These are phyloP conservation scores for Oligia fasciuncula DNA, from an alignment of 2,888 invertebrate genomes.

Conservation along the genomic window DNA sequence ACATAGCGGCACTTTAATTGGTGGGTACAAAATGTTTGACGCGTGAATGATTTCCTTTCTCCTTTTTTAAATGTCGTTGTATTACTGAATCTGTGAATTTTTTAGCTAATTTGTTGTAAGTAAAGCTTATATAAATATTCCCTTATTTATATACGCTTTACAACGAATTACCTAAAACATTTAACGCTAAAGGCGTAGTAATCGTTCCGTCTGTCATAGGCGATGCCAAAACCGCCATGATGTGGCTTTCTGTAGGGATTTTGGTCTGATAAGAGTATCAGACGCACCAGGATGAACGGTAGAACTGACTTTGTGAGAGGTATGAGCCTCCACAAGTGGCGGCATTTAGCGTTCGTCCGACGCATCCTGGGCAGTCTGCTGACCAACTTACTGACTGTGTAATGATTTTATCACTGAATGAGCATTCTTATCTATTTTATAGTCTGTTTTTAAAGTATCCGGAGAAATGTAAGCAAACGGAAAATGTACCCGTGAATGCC, in stretches of 20 bases:
- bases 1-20: too few species aligned
- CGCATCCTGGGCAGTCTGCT: not conserved
- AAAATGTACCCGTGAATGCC: not conserved
- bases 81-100: not conserved
- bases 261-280: not conserved
- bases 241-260: constrained; percentile 1
- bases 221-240: not conserved
- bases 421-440: not conserved
- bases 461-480: not conserved
- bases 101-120: not conserved
- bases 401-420: not conserved
- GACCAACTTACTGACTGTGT: not conserved
- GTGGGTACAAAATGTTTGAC: not conserved
- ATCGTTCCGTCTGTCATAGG: not conserved
- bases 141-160: not conserved
- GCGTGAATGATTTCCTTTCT: constrained; percentile 21
- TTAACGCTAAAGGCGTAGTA: not conserved
- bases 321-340: not conserved
- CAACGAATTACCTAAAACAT: not conserved
- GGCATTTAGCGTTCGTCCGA: not conserved
- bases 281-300: not conserved
- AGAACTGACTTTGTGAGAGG: not conserved
- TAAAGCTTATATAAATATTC: not conserved
- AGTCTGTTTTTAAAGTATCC: not conserved
- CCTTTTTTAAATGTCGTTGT: not conserved